Evolutionary conservation across 2,888 invertebrate genomes (phyloP), one percentile per base, ranked within the genome.

Genomic region (Acholoe squamosa): DNA sequence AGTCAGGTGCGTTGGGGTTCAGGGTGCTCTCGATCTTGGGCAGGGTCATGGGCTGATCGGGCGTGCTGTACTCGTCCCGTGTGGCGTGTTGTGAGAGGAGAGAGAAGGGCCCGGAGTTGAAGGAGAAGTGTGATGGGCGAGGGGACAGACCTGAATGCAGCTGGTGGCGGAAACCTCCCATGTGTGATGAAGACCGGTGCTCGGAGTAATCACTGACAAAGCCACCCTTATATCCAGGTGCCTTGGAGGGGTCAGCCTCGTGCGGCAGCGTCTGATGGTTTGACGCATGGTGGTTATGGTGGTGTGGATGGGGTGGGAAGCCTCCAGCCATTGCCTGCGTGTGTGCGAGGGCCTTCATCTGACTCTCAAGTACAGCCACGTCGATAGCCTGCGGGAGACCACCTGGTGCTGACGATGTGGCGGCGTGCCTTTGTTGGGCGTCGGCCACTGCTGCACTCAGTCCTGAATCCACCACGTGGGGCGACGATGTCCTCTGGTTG

Each of bases 211-310:
- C 67, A 22, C 19, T 19, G 25, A 56, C 19, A 31, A n/a, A 67
- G 28, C 56, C 61, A 89, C 98, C 98, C 94, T 98, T 97, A 96
- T 98, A 98, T 0, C 98, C 98, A 0, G 98, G 98, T 91, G 98
- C 98, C 96, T 98, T 98, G 84, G 98, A 97, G 5, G 88, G 89
- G 31, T 92, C 92, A 22, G 89, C 86, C 56, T 86, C 86, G 56
- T 28, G 16, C 19, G 86, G 28, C 86, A 93, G 92, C 25, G 93
- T 22, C 92, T 91, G 33, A 31, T 52, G 86, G 56, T 86, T 52
- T 0, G 86, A 56, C 54, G 28, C 16, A 54, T 80, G 80, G 43
- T 80, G 80, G 34, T 80, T 34, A 43, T 80, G 80, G 80, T 80
- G 80, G 86, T 54, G 56, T n/a, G 33, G 80, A 43, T 33, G 43